These are phyloP conservation scores for Sesia bembeciformis DNA, from an alignment of 2,888 invertebrate genomes.

Conservation along the genomic window DNA sequence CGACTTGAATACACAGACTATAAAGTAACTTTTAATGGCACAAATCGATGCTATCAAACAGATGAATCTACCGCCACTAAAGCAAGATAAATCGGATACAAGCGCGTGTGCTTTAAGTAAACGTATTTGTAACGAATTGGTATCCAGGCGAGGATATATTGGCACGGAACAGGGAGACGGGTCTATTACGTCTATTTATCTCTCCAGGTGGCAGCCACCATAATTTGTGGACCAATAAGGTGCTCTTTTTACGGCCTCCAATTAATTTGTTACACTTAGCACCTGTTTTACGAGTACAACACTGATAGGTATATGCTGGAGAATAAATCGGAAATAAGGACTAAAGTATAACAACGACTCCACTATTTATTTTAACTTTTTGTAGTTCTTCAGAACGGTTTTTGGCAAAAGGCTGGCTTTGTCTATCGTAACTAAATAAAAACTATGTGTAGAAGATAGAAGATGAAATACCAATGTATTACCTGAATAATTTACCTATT, in stretches of 20 bases:
- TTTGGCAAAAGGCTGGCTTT: no score
- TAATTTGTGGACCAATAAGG: neutral
- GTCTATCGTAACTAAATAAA: no score
- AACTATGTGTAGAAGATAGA: no score
- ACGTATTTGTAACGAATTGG: constrained; percentile 27
- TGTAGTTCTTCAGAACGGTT: no score
- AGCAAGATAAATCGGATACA: constrained; percentile 36
- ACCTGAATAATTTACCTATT: no score
- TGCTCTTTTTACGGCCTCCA: constrained; percentile 1
- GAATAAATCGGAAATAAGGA: no score
- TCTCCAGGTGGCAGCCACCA: constrained; percentile 2
- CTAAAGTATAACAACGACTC: no score
- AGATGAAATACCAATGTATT: no score
- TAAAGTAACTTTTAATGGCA: constrained; percentile 48
- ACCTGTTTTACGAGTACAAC: no score
- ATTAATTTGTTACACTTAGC: neutral
- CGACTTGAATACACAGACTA: constrained; percentile 25
- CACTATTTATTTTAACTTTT: no score
- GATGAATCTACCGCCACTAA: constrained; percentile 34
- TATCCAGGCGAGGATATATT: constrained; percentile 6
- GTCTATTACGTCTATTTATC: constrained; percentile 17
- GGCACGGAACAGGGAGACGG: constrained; percentile 21
- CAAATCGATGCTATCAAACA: constrained; percentile 49
- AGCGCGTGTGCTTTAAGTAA: constrained; percentile 27
- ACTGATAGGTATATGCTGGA: no score